Conservation (phyloP, 2,888 invertebrate genomes). For the Coenonympha glycerion region DNA sequence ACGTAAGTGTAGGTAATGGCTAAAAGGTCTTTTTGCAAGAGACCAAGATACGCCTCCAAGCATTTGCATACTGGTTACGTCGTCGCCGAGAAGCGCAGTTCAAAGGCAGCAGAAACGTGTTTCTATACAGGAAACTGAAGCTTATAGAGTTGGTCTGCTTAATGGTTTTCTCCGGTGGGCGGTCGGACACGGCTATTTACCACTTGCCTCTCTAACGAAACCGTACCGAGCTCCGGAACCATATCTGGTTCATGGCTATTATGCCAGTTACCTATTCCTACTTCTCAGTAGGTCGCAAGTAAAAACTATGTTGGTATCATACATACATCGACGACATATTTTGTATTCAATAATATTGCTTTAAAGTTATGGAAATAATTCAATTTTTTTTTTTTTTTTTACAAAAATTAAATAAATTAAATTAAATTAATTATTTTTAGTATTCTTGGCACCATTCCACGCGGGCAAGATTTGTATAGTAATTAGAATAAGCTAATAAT, state of each 20-base stretch:
- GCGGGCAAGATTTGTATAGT: no score
- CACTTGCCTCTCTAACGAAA: background rate
- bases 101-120: background rate
- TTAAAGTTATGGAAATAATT: no score
- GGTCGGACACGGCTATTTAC: constrained; percentile 3
- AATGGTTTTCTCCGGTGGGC: constrained; percentile 6
- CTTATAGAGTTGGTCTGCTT: background rate
- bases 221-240: constrained; percentile 1
- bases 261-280: background rate
- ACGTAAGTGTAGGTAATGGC: no score
- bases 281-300: background rate
- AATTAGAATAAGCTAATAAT: no score
- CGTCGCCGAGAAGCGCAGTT: background rate
- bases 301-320: no score
- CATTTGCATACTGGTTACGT: background rate
- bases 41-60: background rate
- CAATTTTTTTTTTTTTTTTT: no score
- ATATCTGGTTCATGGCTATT: constrained; percentile 3
- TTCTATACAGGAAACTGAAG: constrained; percentile 3
- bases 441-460: no score
- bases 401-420: no score
- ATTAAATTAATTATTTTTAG: no score
- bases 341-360: no score
- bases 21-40: background rate
- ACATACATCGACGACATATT: no score